Evolutionary conservation across 1,140 invertebrate genomes (phyloP).

Genomic region (Aphis gossypii): DNA sequence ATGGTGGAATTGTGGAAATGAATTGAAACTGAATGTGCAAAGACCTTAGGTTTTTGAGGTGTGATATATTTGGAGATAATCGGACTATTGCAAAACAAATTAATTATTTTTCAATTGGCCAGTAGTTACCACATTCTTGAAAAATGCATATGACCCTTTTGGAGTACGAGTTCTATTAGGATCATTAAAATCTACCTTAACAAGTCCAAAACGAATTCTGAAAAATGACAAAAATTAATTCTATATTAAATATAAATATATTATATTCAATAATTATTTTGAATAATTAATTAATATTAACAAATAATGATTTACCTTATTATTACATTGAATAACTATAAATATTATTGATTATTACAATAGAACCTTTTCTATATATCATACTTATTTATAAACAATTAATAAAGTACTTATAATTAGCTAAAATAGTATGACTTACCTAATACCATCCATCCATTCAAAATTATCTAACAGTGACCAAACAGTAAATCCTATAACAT

Average conservation of each 20-base stretch:
- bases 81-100: too few relatives aligned
- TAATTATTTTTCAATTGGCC: background rate
- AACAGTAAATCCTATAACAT: conserved; percentile 73
- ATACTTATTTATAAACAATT: too few relatives aligned
- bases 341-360: too few relatives aligned
- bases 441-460: conserved; percentile 76
- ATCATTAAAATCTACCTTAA: conserved; percentile 76
- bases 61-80: too few relatives aligned
- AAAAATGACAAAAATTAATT: conserved; percentile 61
- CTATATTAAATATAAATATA: background rate
- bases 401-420: background rate
- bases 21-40: too few relatives aligned
- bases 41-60: too few relatives aligned
- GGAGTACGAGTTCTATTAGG: conserved; percentile 71
- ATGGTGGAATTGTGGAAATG: too few relatives aligned
- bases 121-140: conserved; percentile 65
- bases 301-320: background rate
- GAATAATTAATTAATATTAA: too few relatives aligned
- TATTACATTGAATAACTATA: background rate
- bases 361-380: too few relatives aligned
- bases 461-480: conserved; percentile 85
- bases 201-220: conserved; percentile 76
- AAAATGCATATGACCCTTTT: conserved; percentile 75
- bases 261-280: too few relatives aligned
- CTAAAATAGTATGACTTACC: conserved; percentile 65